These are phyloP conservation scores for Ceyx melanurus DNA, from an alignment of 2,113 vertebrate genomes.

Conservation along the genomic window DNA sequence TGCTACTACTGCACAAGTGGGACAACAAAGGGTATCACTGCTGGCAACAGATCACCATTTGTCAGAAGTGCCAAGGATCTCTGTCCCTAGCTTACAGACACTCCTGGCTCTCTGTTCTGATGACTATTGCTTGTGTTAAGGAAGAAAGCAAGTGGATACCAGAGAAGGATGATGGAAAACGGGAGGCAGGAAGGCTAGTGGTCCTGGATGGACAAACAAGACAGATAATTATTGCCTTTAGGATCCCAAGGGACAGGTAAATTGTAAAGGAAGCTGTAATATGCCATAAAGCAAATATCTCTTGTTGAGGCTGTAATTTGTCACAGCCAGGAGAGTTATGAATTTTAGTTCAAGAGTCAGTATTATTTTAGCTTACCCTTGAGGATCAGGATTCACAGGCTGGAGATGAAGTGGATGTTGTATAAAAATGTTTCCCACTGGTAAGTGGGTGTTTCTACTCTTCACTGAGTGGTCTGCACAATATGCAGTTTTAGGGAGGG, in stretches of 20 bases:
- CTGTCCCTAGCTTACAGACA: neutral
- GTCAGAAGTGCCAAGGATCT: neutral
- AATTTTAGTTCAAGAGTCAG: slow-evolving; percentile 39
- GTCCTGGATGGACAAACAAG: neutral
- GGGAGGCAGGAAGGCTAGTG: neutral
- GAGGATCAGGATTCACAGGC: slow-evolving; percentile 45
- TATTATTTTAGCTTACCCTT: slow-evolving; percentile 46
- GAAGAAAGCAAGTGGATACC: neutral
- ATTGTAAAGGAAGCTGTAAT: slow-evolving; percentile 18
- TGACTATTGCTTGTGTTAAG: neutral
- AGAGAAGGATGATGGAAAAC: neutral
- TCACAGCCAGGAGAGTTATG: slow-evolving; percentile 48
- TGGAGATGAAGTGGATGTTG: slow-evolving; percentile 13
- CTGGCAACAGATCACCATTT: neutral
- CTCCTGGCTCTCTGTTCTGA: neutral
- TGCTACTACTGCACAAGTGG: neutral
- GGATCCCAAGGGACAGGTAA: slow-evolving; percentile 34
- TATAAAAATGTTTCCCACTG: neutral
- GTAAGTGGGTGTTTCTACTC: slow-evolving; percentile 24
- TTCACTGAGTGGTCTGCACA: neutral
- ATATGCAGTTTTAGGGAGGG: neutral
- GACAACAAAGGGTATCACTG: neutral
- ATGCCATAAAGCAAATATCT: slow-evolving; percentile 2
- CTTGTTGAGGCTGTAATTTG: slow-evolving; percentile 15
- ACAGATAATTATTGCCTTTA: neutral